These are phyloP conservation scores for Neosalanx taihuensis DNA, from an alignment of 2,797 vertebrate species.

Conservation along the genomic window DNA sequence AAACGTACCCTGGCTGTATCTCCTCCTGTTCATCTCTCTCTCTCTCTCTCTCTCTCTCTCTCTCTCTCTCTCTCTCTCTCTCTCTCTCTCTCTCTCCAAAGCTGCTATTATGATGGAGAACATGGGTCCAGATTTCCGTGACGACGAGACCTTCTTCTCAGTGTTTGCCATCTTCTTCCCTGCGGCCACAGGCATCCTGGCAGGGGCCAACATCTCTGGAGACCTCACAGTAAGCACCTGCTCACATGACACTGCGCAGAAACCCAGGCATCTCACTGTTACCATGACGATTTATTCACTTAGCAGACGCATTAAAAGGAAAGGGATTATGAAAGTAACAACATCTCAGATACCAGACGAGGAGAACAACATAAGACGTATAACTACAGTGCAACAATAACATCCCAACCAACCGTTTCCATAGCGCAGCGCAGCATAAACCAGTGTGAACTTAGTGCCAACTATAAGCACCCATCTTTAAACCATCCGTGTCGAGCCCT, in stretches of 20 bases:
- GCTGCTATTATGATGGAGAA: slow-evolving; percentile 91
- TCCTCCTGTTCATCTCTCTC: neutral
- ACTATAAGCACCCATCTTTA: neutral
- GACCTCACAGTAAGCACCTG: slow-evolving; percentile 84
- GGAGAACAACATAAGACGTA: too few species aligned
- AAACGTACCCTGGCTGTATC: neutral
- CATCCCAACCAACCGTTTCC: too few species aligned
- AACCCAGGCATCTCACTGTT: too few species aligned
- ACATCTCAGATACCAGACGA: too few species aligned
- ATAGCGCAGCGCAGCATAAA: too few species aligned
- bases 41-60: slow-evolving; percentile 4
- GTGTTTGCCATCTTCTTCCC: slow-evolving; percentile 98
- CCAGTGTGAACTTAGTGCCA: neutral
- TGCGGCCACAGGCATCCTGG: slow-evolving; percentile 95
- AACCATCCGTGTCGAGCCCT: too few species aligned
- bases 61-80: neutral
- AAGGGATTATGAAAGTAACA: too few species aligned
- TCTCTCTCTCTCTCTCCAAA: slow-evolving; percentile 43
- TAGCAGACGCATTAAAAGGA: too few species aligned
- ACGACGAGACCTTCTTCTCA: slow-evolving; percentile 88
- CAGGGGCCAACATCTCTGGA: slow-evolving; percentile 97
- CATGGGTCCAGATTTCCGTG: slow-evolving; percentile 90
- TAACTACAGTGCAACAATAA: too few species aligned
- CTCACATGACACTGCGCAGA: neutral
- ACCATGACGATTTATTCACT: too few species aligned